These are phyloP conservation scores for Peromyscus melanophrys DNA, from an alignment of 2,797 vertebrate species.

Conservation along the genomic window DNA sequence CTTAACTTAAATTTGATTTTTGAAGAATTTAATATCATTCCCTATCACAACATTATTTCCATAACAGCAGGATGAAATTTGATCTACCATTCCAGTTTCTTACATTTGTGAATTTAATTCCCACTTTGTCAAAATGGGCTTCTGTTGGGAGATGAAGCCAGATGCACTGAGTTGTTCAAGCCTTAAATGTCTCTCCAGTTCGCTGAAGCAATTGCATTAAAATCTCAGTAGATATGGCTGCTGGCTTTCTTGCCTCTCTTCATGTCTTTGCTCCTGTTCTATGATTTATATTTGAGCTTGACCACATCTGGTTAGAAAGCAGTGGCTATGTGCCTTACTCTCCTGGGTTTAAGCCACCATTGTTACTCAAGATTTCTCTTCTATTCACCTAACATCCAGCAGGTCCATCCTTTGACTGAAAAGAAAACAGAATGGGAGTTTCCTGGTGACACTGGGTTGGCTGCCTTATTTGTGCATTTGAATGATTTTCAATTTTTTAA, in stretches of 20 bases:
- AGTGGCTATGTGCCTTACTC: not conserved
- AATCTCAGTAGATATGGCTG: slow-evolving; percentile 59
- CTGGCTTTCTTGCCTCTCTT: slow-evolving; percentile 19
- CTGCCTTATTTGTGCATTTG: not conserved
- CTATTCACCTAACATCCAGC: not conserved
- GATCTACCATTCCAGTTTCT: slow-evolving; percentile 79
- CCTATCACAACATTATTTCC: slow-evolving; percentile 80
- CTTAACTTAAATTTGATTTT: slow-evolving; percentile 80
- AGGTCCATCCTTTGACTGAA: not conserved
- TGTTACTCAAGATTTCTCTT: slow-evolving; percentile 21
- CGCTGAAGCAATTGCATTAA: slow-evolving; percentile 77
- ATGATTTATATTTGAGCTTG: slow-evolving; percentile 35
- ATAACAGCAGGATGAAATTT: slow-evolving; percentile 83
- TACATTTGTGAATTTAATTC: slow-evolving; percentile 82
- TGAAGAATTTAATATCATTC: slow-evolving; percentile 80
- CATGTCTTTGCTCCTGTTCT: slow-evolving; percentile 7
- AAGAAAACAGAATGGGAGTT: not conserved
- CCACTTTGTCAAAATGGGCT: slow-evolving; percentile 72
- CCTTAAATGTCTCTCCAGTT: slow-evolving; percentile 77
- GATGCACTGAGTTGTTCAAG: slow-evolving; percentile 57
- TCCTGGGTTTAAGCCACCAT: slow-evolving; percentile 19
- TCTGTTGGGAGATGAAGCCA: slow-evolving; percentile 68
- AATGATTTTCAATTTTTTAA: slow-evolving; percentile 2
- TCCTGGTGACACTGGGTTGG: not conserved
- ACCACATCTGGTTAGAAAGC: slow-evolving; percentile 57